phyloP scores from a whole-genome alignment of 1,140 invertebrate genomes.

The Oppia nitens region DNA sequence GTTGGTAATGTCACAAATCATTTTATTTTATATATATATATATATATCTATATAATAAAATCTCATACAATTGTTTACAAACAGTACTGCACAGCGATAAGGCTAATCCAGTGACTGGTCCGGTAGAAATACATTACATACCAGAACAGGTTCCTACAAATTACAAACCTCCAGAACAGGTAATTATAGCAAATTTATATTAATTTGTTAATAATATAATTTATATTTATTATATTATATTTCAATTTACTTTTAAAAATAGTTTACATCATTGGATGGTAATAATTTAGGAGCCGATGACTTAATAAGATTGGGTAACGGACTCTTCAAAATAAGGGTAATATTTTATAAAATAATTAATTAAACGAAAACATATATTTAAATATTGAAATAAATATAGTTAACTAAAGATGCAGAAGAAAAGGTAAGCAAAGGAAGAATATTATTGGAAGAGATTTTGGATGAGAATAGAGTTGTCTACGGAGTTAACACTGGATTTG shows the following conservation, averaged over 20 bases:
- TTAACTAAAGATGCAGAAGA: constrained; percentile 38
- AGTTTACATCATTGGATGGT: constrained; percentile 41
- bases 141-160: constrained; percentile 36
- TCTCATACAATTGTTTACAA: constrained; percentile 18
- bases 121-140: constrained; percentile 39
- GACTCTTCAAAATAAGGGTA: constrained; percentile 41
- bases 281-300: constrained; percentile 40
- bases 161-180: constrained; percentile 20
- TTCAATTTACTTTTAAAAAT: too few relatives aligned
- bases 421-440: constrained; percentile 36
- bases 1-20: constrained; percentile 33
- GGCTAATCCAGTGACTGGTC: constrained; percentile 34
- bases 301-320: constrained; percentile 38
- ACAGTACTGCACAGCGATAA: constrained; percentile 40
- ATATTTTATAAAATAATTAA: not conserved
- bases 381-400: constrained; percentile 22
- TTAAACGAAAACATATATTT: not conserved
- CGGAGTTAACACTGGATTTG: constrained; percentile 59
- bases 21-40: not conserved
- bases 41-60: not conserved
- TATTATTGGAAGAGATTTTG: constrained; percentile 42
- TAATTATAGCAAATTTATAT: constrained; percentile 15
- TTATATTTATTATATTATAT: too few relatives aligned
- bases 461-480: constrained; percentile 47
- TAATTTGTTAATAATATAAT: too few relatives aligned